These are phyloP conservation scores for Prorops nasuta DNA, from an alignment of 1,140 invertebrate genomes.

Conservation along the genomic window DNA sequence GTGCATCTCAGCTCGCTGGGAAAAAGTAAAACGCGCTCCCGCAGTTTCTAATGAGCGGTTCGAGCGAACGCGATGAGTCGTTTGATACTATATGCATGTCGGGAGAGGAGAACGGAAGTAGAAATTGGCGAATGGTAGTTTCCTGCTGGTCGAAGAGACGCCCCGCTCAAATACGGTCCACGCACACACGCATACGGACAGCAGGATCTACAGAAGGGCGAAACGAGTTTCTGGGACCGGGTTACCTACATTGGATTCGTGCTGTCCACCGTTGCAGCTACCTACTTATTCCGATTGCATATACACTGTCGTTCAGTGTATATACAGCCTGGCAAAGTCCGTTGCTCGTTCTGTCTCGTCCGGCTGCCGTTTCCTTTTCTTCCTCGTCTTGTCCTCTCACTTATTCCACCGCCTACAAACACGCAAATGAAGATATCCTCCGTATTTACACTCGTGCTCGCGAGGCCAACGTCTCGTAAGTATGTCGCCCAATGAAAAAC, in stretches of 20 bases:
- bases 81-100: too few relatives aligned
- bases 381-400: too few relatives aligned
- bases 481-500: slow-evolving; percentile 30
- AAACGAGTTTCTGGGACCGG: slow-evolving; percentile 40
- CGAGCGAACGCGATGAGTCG: too few relatives aligned
- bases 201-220: slow-evolving; percentile 26
- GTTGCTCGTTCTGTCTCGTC: slow-evolving; percentile 7
- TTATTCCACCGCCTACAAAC: slow-evolving; percentile 23
- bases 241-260: slow-evolving; percentile 39
- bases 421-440: slow-evolving; percentile 36
- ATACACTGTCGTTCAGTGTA: slow-evolving; percentile 7
- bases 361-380: too few relatives aligned
- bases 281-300: slow-evolving; percentile 32
- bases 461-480: slow-evolving; percentile 34
- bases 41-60: too few relatives aligned
- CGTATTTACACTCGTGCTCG: slow-evolving; percentile 27
- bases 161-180: too few relatives aligned
- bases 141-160: too few relatives aligned
- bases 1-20: too few relatives aligned
- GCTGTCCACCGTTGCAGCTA: slow-evolving; percentile 15
- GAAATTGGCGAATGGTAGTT: too few relatives aligned
- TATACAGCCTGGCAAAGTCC: slow-evolving; percentile 4
- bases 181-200: not conserved
- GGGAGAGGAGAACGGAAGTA: too few relatives aligned
- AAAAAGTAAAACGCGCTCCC: too few relatives aligned